Evolutionary conservation across 2,113 vertebrate genomes (phyloP).

Genomic region (Anolis sagrei): DNA sequence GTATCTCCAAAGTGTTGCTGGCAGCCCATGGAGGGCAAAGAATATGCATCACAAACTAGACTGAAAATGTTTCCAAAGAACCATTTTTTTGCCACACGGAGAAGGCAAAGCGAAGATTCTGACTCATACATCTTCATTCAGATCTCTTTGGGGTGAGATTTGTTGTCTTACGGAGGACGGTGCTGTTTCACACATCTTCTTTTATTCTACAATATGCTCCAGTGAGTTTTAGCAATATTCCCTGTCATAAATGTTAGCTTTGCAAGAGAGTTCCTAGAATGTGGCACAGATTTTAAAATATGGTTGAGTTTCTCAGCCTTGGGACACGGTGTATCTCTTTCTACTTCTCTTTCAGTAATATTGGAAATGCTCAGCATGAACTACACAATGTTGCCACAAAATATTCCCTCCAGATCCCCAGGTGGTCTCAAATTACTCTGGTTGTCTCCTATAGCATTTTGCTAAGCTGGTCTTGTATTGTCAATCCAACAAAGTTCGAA

Average conservation of each 20-base stretch:
- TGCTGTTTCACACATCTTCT: conserved; percentile 44
- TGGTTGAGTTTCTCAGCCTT: conserved; percentile 37
- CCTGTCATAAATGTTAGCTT: conserved; percentile 16
- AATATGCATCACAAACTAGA: conserved; percentile 16
- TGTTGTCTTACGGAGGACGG: conserved; percentile 16
- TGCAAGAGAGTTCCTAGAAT: not conserved
- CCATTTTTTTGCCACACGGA: conserved; percentile 41
- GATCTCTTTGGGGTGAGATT: conserved; percentile 38
- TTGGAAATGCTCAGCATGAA: conserved; percentile 4
- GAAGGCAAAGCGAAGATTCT: conserved; percentile 25
- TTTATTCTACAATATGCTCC: not conserved
- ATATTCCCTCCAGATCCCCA: not conserved
- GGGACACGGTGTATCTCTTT: not conserved
- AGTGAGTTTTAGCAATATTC: conserved; percentile 32
- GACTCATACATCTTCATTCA: not conserved
- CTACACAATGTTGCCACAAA: not conserved
- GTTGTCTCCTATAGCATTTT: not conserved
- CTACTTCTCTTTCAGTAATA: conserved; percentile 19
- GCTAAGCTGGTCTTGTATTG: not conserved
- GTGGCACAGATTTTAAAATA: not conserved
- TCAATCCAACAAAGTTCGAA: not conserved
- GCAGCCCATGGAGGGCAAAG: conserved; percentile 9
- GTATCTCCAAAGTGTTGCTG: not conserved
- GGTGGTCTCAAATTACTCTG: not conserved
- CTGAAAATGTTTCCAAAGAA: conserved; percentile 1